A percentile compares a stretch with the other conserved stretches of the same genome.
These are phyloP conservation scores for Linnaemya tessellans DNA, from an alignment of 2,888 invertebrate genomes.

Conservation along the genomic window DNA sequence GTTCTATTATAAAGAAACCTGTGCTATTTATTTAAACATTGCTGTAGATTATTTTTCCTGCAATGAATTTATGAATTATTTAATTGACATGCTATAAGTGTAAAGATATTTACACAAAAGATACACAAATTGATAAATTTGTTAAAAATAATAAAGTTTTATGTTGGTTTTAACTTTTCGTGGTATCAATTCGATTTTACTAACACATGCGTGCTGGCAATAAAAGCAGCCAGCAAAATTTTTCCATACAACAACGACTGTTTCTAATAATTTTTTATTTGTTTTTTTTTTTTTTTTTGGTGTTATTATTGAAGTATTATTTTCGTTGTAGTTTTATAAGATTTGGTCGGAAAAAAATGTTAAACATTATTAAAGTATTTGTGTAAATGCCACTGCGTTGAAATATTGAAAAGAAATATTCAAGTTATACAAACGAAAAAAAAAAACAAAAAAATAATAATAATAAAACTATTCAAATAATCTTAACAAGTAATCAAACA, in stretches of 20 bases:
- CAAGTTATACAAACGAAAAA: neutral
- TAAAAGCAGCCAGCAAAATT: slow-evolving; percentile 18
- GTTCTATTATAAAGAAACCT: neutral
- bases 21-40: slow-evolving; percentile 34
- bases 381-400: slow-evolving; percentile 72
- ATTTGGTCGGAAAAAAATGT: slow-evolving; percentile 63
- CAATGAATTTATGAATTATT: slow-evolving; percentile 70
- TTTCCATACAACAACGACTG: slow-evolving; percentile 28
- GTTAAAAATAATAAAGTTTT: slow-evolving; percentile 63
- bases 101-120: slow-evolving; percentile 72
- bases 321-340: slow-evolving; percentile 12
- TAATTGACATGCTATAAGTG: slow-evolving; percentile 72
- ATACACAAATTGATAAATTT: slow-evolving; percentile 73
- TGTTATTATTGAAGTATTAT: slow-evolving; percentile 53
- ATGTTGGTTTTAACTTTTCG: slow-evolving; percentile 44
- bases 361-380: slow-evolving; percentile 70
- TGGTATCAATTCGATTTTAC: slow-evolving; percentile 24
- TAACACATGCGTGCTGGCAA: slow-evolving; percentile 47
- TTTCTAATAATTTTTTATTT: slow-evolving; percentile 30
- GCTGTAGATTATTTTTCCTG: slow-evolving; percentile 15
- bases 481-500: slow-evolving; percentile 72
- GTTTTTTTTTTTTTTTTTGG: slow-evolving; percentile 25
- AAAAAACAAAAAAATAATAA: slow-evolving; percentile 13
- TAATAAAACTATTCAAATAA: slow-evolving; percentile 64
- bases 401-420: slow-evolving; percentile 66